Percentiles rank a stretch among this genome's conserved stretches.
Conservation (phyloP, 2,113 vertebrate genomes). For the Upupa epops region DNA sequence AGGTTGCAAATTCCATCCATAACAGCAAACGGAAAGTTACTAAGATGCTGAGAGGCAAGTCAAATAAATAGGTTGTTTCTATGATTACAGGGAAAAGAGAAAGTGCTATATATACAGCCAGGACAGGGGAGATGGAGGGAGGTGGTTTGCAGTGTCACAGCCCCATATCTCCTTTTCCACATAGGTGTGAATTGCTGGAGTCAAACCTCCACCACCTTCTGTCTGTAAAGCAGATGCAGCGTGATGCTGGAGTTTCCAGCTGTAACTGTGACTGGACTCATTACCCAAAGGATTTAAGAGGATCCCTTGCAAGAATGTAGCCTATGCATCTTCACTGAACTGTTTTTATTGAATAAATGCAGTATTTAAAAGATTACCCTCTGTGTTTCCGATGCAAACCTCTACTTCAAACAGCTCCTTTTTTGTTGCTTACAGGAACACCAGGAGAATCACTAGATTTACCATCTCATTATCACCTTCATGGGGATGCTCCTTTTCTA, state of each 20-base stretch:
- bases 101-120: neutral
- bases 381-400: constrained; percentile 6
- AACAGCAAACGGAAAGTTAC: neutral
- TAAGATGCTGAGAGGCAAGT: neutral
- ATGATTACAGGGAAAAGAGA: neutral
- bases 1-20: neutral
- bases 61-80: neutral
- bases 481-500: constrained; percentile 56
- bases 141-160: neutral
- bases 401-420: constrained; percentile 37
- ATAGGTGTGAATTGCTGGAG: neutral
- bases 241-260: neutral
- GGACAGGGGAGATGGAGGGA: neutral
- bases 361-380: constrained; percentile 42
- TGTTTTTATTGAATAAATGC: constrained; percentile 30
- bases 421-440: constrained; percentile 50
- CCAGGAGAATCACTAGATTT: constrained; percentile 34
- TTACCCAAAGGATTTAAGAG: neutral
- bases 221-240: neutral
- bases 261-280: neutral
- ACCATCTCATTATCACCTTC: constrained; percentile 66
- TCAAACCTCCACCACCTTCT: neutral
- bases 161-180: neutral
- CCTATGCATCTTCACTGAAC: neutral
- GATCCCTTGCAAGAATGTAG: neutral